These are phyloP conservation scores for Latrodectus elegans DNA, from an alignment of 2,888 invertebrate species.

Conservation along the genomic window DNA sequence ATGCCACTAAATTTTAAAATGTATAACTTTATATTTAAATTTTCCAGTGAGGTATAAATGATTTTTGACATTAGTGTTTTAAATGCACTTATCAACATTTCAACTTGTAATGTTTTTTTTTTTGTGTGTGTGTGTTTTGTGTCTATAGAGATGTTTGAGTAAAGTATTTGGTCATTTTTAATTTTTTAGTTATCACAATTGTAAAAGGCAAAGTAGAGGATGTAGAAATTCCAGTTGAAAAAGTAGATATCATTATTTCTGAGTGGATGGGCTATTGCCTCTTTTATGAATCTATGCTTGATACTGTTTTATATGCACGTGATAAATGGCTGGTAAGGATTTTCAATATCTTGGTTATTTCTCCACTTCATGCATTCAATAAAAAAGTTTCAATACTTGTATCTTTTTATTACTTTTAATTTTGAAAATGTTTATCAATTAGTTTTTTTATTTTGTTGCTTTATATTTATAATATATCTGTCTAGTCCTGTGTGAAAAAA, in stretches of 20 bases:
- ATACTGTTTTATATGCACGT: slow-evolving; percentile 97
- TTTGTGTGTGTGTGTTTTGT: not conserved
- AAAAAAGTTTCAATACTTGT: too few relatives aligned
- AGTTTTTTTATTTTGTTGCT: too few relatives aligned
- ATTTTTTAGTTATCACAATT: slow-evolving; percentile 68
- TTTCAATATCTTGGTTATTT: too few relatives aligned
- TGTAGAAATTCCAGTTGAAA: slow-evolving; percentile 89
- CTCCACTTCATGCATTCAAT: too few relatives aligned
- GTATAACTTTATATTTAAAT: too few relatives aligned
- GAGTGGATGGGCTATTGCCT: slow-evolving; percentile 91
- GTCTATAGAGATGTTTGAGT: not conserved
- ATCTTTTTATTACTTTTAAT: not conserved
- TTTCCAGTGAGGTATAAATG: not conserved
- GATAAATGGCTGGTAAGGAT: slow-evolving; percentile 63
- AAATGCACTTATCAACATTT: not conserved
- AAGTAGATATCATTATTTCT: slow-evolving; percentile 92
- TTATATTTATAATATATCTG: too few relatives aligned
- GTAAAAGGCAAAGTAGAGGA: slow-evolving; percentile 85
- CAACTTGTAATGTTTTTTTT: not conserved
- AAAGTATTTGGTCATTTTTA: not conserved
- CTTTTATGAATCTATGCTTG: slow-evolving; percentile 99
- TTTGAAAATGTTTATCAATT: too few relatives aligned
- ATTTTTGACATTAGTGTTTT: not conserved
- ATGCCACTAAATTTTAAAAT: too few relatives aligned
- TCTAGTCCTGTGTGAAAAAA: too few relatives aligned